Conservation (phyloP, 2,797 vertebrate species). For the Phrynocephalus vlangalii region DNA sequence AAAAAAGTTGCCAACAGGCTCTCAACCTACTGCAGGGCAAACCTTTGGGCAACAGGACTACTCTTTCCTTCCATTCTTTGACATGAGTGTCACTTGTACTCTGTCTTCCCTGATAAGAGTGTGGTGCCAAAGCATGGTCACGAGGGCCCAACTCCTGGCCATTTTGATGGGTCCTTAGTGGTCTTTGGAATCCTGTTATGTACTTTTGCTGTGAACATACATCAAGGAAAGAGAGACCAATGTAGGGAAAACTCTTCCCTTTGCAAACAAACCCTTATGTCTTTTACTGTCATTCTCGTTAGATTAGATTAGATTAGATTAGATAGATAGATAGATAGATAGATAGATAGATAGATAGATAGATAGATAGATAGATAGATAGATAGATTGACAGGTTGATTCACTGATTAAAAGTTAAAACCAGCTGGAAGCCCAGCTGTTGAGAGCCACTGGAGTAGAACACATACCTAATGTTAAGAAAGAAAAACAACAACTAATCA, state of each 20-base stretch:
- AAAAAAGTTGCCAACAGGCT: background rate
- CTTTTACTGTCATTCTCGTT: background rate
- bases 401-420: no score
- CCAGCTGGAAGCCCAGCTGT: no score
- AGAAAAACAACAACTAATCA: background rate
- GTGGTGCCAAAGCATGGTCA: background rate
- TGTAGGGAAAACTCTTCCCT: background rate
- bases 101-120: background rate
- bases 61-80: background rate
- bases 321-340: no score
- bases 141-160: background rate
- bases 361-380: no score
- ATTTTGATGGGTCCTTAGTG: background rate
- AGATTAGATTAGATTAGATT: no score
- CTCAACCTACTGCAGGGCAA: background rate
- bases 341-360: no score
- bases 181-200: background rate
- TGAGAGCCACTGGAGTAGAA: background rate
- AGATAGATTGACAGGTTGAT: no score
- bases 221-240: background rate
- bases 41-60: background rate
- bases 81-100: background rate
- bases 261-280: accelerated
- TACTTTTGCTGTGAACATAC: conserved; percentile 16
- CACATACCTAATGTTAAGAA: no score